A percentile compares a stretch with the other conserved stretches of the same genome.
These are phyloP conservation scores for Anthrax anthrax DNA, from an alignment of 2,888 invertebrate genomes.

Conservation along the genomic window DNA sequence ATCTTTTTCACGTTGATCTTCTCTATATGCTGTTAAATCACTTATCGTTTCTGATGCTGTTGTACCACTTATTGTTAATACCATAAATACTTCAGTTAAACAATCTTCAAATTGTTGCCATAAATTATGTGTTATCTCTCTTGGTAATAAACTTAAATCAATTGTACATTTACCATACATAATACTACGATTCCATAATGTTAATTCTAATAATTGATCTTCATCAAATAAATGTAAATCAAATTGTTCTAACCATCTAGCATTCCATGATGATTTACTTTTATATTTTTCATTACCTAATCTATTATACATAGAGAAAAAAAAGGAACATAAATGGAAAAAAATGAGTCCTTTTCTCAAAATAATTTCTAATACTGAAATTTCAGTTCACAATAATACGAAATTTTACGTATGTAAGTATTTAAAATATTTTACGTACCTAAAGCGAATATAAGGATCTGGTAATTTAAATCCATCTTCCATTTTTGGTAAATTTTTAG, in stretches of 20 bases:
- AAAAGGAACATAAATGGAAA: too few relatives aligned
- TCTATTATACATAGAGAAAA: conserved; percentile 34
- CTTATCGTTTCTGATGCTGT: conserved; percentile 86
- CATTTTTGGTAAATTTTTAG: conserved; percentile 78
- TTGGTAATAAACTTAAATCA: conserved; percentile 67
- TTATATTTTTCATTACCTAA: conserved; percentile 96
- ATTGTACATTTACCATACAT: conserved; percentile 56
- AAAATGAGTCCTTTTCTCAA: not conserved
- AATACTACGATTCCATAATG: conserved; percentile 51
- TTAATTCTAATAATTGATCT: conserved; percentile 80
- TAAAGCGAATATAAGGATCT: conserved; percentile 93
- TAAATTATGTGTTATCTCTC: conserved; percentile 82
- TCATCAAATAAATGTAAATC: conserved; percentile 93
- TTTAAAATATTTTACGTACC: conserved; percentile 43
- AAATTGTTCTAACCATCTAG: conserved; percentile 92
- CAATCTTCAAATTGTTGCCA: conserved; percentile 85
- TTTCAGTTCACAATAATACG: too few relatives aligned
- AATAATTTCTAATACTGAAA: too few relatives aligned
- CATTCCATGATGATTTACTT: conserved; percentile 77
- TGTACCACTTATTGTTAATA: conserved; percentile 90
- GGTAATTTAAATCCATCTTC: conserved; percentile 67
- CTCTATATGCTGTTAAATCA: conserved; percentile 73
- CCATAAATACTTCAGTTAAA: conserved; percentile 65
- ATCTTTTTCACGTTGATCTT: conserved; percentile 57
- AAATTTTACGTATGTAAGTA: not conserved